Conservation (phyloP, 2,113 vertebrate genomes). For the Phasianus colchicus region DNA sequence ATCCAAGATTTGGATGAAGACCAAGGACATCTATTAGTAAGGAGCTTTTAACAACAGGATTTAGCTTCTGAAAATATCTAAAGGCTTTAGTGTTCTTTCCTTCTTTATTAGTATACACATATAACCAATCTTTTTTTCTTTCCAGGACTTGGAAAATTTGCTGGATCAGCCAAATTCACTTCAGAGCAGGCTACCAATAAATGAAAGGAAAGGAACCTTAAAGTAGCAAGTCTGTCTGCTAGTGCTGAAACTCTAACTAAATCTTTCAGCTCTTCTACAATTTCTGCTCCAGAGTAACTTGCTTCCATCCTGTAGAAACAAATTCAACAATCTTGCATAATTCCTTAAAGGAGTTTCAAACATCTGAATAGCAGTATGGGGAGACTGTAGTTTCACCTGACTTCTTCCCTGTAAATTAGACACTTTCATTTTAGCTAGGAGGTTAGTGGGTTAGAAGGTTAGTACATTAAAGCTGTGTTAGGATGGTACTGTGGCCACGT, state of each 20-base stretch:
- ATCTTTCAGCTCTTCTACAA: background rate
- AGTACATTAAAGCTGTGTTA: background rate
- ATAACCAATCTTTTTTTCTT: background rate
- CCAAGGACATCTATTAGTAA: background rate
- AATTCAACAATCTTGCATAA: background rate
- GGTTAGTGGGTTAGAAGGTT: conserved; percentile 5
- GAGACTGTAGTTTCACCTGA: background rate
- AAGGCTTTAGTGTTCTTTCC: background rate
- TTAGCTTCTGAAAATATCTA: background rate
- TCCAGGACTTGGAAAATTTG: background rate
- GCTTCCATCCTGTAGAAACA: background rate
- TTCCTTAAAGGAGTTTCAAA: background rate
- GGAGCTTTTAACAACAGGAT: background rate
- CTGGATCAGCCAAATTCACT: background rate
- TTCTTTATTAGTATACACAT: background rate
- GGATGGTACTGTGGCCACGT: background rate
- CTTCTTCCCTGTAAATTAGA: conserved; percentile 3
- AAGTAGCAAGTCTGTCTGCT: background rate
- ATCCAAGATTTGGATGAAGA: background rate
- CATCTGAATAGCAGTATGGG: background rate
- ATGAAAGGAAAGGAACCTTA: background rate
- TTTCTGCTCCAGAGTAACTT: background rate
- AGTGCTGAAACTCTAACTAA: background rate
- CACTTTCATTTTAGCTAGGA: background rate
- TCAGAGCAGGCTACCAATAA: background rate